Base-by-base conservation (phyloP, 1,140 invertebrate genomes). In the Bombus confusus region DNA sequence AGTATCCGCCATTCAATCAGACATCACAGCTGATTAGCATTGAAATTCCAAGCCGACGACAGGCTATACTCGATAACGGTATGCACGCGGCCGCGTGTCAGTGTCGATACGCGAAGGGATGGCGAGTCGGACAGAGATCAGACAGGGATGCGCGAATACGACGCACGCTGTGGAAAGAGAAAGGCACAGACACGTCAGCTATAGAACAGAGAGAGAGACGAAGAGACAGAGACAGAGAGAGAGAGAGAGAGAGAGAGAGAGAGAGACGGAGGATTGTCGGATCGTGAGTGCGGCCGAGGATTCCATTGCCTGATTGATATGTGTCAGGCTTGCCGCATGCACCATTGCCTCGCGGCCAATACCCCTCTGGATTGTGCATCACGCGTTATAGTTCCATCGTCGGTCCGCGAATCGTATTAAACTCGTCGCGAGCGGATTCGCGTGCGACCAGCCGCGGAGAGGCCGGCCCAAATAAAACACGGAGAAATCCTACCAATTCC, bases 291-390 rank as follows among this genome's bases (percentile, higher is more conserved):
- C 78, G 64, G 69, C 88, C 75, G 80, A 89, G 88, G 88, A 89
- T 89, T 89, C 88, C 87, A 89, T 88, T 84, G 87, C 84, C 86
- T 91, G 90, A 91, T 91, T 91, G 90, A 91, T 91, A 88, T 91
- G 90, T 91, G 90, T 91, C 90, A 91, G 88, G 89, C 89, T 80
- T 78, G 86, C 81, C 87, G 89, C 87, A 91, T 89, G 89, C 89
- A 91, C 90, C 90, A 90, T 91, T 91, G 88, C 87, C 87, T 86
- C 87, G 86, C 84, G 89, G 83, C 87, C 86, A 87, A 91, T 89
- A 89, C 89, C 85, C 82, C 79, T 80, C 22, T 86, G 89, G 87
- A 81, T 85, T 86, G 84, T 78, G 86, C 89, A 73, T 80, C 72
- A 77, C 83, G 52, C 89, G 90, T 91, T 91, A 90, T 87, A 91